Conservation (phyloP, 2,888 invertebrate species). For the Trichacis sp. region DNA sequence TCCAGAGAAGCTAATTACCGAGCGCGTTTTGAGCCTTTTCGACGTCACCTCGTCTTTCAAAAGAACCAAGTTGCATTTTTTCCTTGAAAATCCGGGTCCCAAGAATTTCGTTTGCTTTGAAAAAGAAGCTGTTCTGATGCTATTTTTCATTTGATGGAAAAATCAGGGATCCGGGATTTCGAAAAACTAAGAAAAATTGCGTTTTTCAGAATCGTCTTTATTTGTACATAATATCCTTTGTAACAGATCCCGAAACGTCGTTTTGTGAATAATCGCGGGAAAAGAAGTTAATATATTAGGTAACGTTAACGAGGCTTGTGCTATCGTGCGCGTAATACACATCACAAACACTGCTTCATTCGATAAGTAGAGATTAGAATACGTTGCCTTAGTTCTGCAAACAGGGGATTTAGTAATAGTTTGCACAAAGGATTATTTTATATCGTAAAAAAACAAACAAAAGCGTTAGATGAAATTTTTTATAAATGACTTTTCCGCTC, state of each 20-base stretch:
- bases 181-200: neutral
- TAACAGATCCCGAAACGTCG: neutral
- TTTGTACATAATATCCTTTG: conserved; percentile 1
- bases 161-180: neutral
- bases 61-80: neutral
- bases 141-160: neutral
- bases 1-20: neutral
- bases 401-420: conserved; percentile 4
- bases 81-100: neutral
- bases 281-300: conserved; percentile 6
- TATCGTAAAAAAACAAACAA: conserved; percentile 6
- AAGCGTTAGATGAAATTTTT: neutral
- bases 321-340: conserved; percentile 9
- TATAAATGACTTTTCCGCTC: neutral
- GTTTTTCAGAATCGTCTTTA: neutral
- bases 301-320: conserved; percentile 11
- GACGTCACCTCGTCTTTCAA: neutral
- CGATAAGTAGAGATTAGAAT: conserved; percentile 37
- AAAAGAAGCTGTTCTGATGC: neutral
- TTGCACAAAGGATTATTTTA: neutral
- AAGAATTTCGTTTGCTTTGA: neutral
- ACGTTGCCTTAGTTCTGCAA: conserved; percentile 40
- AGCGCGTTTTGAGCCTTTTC: neutral
- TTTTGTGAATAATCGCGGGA: conserved; percentile 1
- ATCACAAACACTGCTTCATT: conserved; percentile 32